Evolutionary conservation across 2,888 invertebrate genomes (phyloP).

Genomic region (Periphyllus acericola): DNA sequence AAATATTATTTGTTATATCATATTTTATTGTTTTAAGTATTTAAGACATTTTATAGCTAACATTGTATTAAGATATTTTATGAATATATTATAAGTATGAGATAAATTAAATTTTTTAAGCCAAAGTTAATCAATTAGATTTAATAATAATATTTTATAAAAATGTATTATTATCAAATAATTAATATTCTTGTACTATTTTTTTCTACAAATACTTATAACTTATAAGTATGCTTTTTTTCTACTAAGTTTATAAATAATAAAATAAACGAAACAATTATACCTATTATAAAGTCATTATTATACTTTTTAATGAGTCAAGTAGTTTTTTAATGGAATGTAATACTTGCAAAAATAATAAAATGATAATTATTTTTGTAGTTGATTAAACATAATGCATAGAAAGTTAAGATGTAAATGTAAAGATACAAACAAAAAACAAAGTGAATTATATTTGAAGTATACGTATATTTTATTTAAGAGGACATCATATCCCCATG

Average conservation of each 20-base stretch:
- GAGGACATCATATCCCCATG: no score
- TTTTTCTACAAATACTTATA: slow-evolving; percentile 24
- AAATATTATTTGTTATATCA: slow-evolving; percentile 4
- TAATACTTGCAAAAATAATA: neutral
- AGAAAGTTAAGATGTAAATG: no score
- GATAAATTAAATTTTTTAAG: neutral
- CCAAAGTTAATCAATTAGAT: neutral
- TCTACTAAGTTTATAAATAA: slow-evolving; percentile 14
- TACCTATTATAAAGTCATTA: neutral
- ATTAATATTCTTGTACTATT: slow-evolving; percentile 23
- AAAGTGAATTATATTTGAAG: no score
- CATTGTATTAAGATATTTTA: slow-evolving; percentile 29
- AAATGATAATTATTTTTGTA: no score
- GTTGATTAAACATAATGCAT: no score
- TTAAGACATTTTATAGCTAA: slow-evolving; percentile 27
- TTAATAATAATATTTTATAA: slow-evolving; percentile 18
- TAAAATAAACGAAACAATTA: neutral
- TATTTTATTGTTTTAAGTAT: slow-evolving; percentile 27
- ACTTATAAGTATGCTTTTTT: slow-evolving; percentile 13
- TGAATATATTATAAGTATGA: neutral
- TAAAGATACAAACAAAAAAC: no score
- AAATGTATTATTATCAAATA: slow-evolving; percentile 12
- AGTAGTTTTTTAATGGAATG: neutral
- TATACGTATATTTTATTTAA: no score
- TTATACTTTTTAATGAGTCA: neutral